Evolutionary conservation across 2,888 invertebrate species (phyloP), one percentile per base, ranked within the genome.

Genomic region (Platycnemis pennipes): DNA sequence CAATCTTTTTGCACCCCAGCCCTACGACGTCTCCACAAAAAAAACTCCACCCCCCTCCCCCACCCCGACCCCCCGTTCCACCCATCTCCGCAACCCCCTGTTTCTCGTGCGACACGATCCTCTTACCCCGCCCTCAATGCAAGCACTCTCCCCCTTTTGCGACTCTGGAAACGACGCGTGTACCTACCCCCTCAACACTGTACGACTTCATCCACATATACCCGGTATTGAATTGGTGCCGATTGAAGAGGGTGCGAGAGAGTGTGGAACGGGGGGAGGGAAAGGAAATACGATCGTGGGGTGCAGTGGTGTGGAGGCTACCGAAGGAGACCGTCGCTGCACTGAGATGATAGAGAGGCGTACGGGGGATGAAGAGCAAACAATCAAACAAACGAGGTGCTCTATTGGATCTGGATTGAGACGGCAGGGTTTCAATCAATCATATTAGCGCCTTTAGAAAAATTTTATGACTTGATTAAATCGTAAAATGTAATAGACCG

Each of bases 311-410:
- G 37, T 1, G 63, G 63, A 37, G 77, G 37, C 77, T 3, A 63
- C 26, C 22, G n/a, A n/a, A 11, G 77, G 2, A n/a, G 63, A 1
- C 26, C 5, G 2, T 63, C 26, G 37, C 37, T 77, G 77, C 77
- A 37, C 77, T 13, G 77, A 26, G 13, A 31, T 26, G 63, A 63
- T 63, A 63, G 63, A 63, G 63, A 63, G 26, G 63, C 13, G 37
- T n/a, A 37, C 37, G n/a, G 16, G 77, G 16, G 37, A 37, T 16
- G 77, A 77, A 37, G 77, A 37, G 77, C 37, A 77, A 77, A 77
- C 77, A 77, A 77, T 77, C 77, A 77, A 77, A 77, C 77, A 77
- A 77, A 77, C 77, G 77, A 77, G 77, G 77, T 69, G 69, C 77
- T 77, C 37, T 37, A 77, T 77, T 37, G 77, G 77, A 77, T 77